phyloP scores from a whole-genome alignment of 2,113 vertebrate species.

The Gnathonemus echidnorhynchus region DNA sequence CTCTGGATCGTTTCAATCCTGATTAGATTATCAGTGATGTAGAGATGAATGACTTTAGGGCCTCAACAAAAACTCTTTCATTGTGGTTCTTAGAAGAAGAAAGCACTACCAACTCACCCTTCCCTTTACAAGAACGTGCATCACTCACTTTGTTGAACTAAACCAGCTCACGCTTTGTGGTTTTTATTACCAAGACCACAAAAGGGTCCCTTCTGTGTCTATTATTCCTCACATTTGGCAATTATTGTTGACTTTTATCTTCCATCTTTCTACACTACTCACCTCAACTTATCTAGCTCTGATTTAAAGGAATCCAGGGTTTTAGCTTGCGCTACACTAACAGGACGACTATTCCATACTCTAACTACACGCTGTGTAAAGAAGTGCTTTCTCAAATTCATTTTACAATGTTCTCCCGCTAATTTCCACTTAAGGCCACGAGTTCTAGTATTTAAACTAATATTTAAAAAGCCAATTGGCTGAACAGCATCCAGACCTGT shows the following conservation, averaged over 20 bases:
- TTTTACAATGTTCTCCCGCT: too few species aligned
- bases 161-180: background rate
- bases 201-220: background rate
- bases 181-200: background rate
- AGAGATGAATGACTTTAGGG: background rate
- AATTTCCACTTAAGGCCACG: too few species aligned
- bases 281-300: background rate
- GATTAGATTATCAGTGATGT: background rate
- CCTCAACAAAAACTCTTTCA: background rate
- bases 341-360: too few species aligned
- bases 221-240: background rate
- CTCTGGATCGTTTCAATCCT: background rate
- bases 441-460: too few species aligned
- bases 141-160: background rate
- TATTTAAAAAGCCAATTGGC: too few species aligned
- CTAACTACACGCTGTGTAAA: too few species aligned
- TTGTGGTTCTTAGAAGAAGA: background rate
- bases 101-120: background rate
- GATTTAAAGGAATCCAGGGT: too few species aligned
- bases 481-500: too few species aligned
- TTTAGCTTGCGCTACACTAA: too few species aligned
- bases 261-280: background rate
- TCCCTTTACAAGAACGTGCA: background rate
- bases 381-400: too few species aligned
- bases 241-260: background rate